These are phyloP conservation scores for Philopedon plagiatum DNA, from an alignment of 2,888 invertebrate species.

Conservation along the genomic window DNA sequence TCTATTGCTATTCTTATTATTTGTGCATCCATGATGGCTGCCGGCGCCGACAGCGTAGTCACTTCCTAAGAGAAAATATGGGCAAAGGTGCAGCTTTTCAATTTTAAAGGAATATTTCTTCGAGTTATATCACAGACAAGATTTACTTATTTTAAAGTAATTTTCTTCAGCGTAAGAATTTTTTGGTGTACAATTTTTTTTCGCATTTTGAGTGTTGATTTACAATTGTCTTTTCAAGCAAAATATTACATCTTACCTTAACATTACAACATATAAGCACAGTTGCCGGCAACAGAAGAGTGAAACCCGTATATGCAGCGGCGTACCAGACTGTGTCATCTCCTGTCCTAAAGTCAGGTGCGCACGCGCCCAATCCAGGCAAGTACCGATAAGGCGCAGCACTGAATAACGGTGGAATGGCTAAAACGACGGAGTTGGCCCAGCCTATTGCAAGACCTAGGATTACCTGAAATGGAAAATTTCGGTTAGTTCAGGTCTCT, in stretches of 20 bases:
- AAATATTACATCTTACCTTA: constrained; percentile 70
- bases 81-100: too few species aligned
- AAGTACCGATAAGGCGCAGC: constrained; percentile 73
- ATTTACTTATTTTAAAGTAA: too few species aligned
- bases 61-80: too few species aligned
- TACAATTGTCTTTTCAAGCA: not conserved
- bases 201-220: too few species aligned
- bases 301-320: constrained; percentile 75
- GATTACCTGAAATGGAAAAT: constrained; percentile 70
- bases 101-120: too few species aligned
- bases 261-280: constrained; percentile 81
- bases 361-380: constrained; percentile 76
- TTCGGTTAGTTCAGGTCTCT: too few species aligned
- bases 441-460: constrained; percentile 79
- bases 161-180: too few species aligned
- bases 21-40: too few species aligned
- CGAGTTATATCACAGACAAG: too few species aligned
- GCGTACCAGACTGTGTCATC: constrained; percentile 77
- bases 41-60: too few species aligned
- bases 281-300: constrained; percentile 77
- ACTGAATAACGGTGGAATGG: constrained; percentile 76
- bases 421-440: constrained; percentile 75
- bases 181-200: too few species aligned
- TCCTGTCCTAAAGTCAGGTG: constrained; percentile 78
- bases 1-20: too few species aligned